Base-by-base conservation (phyloP, 2,888 invertebrate genomes). In the Lasioglossum pauxillum region DNA sequence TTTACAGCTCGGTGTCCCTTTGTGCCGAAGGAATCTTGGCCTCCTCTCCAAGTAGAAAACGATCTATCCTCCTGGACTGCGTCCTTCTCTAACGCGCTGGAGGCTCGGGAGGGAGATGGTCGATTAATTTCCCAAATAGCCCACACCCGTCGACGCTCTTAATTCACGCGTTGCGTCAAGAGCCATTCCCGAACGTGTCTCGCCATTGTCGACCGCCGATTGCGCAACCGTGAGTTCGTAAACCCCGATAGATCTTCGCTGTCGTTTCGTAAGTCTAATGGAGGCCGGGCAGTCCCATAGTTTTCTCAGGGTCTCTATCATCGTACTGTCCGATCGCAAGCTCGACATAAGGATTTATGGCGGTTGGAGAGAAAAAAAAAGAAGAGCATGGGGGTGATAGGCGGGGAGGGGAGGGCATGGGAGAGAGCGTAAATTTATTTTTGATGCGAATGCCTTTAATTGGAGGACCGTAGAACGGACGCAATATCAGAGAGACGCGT, bases 371-470 rank as follows among this genome's bases (percentile, higher is more conserved):
- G 31, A 31, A 31, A 7, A 16, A 31, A 64, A 8, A 64, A 7
- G 14, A 1, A n/a, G 1, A 44, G 31, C 31, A 64, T 16, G 75
- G 60, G n/a, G 64, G 44, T n/a, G 57, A 53, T n/a, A n/a, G 53
- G 7, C 14, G 7, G 46, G 5, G 10, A 35, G 7, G 46, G 5
- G 10, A 35, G 16, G 23, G 78, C 64, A 46, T n/a, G 38, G 44
- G 38, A 75, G 19, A 57, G 60, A 60, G 74, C 75, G 83, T 87
- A 87, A 83, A 87, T 87, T 87, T 86, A 87, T 83, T 86, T 82
- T 83, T 89, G 82, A 88, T 84, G 83, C 86, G 84, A 86, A 88
- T 88, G 80, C 80, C 83, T 85, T 88, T 88, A 88, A 88, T 88
- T 88, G 84, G 88, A 82, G 88, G 78, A 74, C 31, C 83, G 64